Conservation (phyloP, 2,113 vertebrate species). For the Stigmatopora argus region DNA sequence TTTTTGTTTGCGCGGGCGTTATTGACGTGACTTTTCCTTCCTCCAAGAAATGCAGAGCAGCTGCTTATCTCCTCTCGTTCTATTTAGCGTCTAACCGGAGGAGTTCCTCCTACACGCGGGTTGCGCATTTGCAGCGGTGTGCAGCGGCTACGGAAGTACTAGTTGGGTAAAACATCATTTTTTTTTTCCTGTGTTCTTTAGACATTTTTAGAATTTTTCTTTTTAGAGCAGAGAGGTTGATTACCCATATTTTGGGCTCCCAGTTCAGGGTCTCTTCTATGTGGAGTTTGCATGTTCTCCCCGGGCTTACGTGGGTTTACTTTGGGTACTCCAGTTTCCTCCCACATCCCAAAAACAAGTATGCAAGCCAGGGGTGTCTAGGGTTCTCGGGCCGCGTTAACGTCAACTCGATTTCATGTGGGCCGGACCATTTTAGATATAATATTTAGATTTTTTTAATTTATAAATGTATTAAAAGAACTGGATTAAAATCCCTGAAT, state of each 20-base stretch:
- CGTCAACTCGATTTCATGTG: too few relatives aligned
- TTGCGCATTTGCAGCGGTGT: slow-evolving; percentile 26
- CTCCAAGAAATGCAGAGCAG: slow-evolving; percentile 30
- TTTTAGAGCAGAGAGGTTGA: not conserved
- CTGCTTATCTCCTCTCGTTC: slow-evolving; percentile 44
- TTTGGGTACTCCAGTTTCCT: too few relatives aligned
- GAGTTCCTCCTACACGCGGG: slow-evolving; percentile 40
- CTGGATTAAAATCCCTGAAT: too few relatives aligned
- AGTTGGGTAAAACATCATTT: not conserved
- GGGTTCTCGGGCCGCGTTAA: too few relatives aligned
- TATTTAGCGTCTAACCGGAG: slow-evolving; percentile 39
- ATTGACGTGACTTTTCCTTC: slow-evolving; percentile 37
- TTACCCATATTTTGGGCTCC: not conserved
- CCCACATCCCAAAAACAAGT: too few relatives aligned
- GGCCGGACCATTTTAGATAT: too few relatives aligned
- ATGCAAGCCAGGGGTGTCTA: too few relatives aligned
- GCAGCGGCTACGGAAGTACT: not conserved
- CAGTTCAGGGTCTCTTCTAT: too few relatives aligned
- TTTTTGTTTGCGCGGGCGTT: slow-evolving; percentile 37
- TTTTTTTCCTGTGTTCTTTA: not conserved
- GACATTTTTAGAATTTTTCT: not conserved
- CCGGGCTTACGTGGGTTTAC: too few relatives aligned
- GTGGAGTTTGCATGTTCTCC: too few relatives aligned
- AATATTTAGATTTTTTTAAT: too few relatives aligned
- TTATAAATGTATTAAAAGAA: too few relatives aligned